phyloP scores from a whole-genome alignment of 2,797 vertebrate species.

The Eulemur rubriventer region DNA sequence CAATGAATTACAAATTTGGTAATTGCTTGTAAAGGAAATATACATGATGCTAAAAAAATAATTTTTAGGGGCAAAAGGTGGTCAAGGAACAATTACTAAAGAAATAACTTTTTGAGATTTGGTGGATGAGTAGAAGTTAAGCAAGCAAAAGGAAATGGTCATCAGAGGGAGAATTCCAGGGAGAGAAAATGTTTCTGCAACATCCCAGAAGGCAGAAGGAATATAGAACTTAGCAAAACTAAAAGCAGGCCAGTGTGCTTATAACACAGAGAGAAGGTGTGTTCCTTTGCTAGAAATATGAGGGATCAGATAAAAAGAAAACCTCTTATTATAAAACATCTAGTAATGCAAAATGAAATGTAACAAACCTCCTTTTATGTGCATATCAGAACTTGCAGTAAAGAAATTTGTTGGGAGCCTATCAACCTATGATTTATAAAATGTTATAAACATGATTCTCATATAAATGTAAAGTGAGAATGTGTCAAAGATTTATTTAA shows the following conservation, averaged over 20 bases:
- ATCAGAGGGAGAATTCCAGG: not conserved
- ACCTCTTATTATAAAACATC: not conserved
- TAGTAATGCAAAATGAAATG: not conserved
- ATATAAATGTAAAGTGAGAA: slow-evolving; percentile 4
- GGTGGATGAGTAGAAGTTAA: not conserved
- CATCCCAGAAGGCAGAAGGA: not conserved
- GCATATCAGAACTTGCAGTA: not conserved
- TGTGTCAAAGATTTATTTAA: slow-evolving; percentile 13
- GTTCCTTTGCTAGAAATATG: not conserved
- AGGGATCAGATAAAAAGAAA: not conserved
- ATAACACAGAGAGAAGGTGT: not conserved
- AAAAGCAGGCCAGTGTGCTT: not conserved
- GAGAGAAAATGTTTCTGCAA: not conserved
- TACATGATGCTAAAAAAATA: not conserved
- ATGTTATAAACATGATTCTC: not conserved
- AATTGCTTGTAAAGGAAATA: not conserved
- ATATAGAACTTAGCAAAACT: not conserved
- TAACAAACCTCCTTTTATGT: not conserved
- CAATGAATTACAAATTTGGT: not conserved
- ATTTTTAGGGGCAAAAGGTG: not conserved
- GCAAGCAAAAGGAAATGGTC: not conserved
- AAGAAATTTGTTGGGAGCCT: not conserved
- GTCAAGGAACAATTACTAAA: not conserved
- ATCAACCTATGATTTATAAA: slow-evolving; percentile 24
- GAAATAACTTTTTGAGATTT: slow-evolving; percentile 1